These are phyloP conservation scores for Drosophila sechellia DNA, from an alignment of 1,140 invertebrate genomes.

Conservation along the genomic window DNA sequence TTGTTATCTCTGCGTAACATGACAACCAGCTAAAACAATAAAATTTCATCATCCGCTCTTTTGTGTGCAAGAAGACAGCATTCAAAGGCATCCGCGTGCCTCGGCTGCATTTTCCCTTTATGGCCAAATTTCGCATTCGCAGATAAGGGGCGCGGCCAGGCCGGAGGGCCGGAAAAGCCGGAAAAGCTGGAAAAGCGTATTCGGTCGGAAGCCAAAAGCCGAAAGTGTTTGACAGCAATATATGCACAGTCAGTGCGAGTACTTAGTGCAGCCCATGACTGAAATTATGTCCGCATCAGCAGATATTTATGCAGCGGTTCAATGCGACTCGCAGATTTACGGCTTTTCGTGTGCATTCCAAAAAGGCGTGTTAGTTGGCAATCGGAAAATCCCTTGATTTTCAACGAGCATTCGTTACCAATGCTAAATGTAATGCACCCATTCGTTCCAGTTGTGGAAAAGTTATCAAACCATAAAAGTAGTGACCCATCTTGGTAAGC, in stretches of 20 bases:
- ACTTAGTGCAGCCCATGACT: slow-evolving; percentile 31
- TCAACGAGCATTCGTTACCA: not conserved
- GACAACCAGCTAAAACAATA: slow-evolving; percentile 57
- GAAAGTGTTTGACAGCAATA: slow-evolving; percentile 37
- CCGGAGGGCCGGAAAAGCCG: not conserved
- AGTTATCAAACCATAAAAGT: no score
- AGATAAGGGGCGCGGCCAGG: slow-evolving; percentile 3
- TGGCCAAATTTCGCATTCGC: slow-evolving; percentile 13
- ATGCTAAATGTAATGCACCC: not conserved
- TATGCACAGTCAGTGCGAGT: slow-evolving; percentile 17
- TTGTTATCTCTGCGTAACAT: slow-evolving; percentile 49
- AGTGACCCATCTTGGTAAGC: no score
- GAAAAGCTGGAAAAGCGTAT: slow-evolving; percentile 2
- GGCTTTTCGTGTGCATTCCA: slow-evolving; percentile 1
- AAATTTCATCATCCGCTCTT: slow-evolving; percentile 50
- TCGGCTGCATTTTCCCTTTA: slow-evolving; percentile 36
- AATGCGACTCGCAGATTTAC: slow-evolving; percentile 35
- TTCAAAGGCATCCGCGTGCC: slow-evolving; percentile 1
- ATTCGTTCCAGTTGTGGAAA: not conserved
- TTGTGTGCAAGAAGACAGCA: slow-evolving; percentile 4
- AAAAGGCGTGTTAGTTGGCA: not conserved
- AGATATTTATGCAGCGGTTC: slow-evolving; percentile 54
- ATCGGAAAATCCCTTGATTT: slow-evolving; percentile 1
- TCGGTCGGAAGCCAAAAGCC: slow-evolving; percentile 27
- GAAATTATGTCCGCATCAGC: slow-evolving; percentile 54